Percentiles rank a stretch among this genome's conserved stretches.
Conservation (phyloP, 2,797 vertebrate species). For the Cheirogaleus major region DNA sequence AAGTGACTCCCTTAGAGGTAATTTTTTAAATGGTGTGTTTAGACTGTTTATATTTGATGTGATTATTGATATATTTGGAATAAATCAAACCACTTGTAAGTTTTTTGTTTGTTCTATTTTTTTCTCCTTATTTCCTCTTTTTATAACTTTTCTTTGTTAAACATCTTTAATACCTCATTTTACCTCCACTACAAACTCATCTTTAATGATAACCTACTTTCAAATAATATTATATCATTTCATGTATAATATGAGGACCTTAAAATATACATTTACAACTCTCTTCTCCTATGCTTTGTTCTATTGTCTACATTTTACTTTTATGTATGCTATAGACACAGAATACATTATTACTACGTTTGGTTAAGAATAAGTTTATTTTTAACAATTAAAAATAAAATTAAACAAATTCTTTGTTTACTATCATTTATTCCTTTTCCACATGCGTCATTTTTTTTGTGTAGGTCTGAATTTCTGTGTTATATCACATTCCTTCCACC, state of each 20-base stretch:
- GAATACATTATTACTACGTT: neutral
- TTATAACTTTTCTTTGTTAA: neutral
- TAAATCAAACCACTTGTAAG: neutral
- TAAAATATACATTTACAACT: neutral
- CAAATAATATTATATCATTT: neutral
- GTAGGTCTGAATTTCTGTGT: neutral
- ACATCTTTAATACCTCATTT: neutral
- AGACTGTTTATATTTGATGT: neutral
- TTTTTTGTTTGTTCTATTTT: neutral
- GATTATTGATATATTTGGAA: neutral
- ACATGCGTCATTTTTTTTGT: neutral
- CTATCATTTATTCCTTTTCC: neutral
- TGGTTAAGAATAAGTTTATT: neutral
- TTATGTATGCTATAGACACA: neutral
- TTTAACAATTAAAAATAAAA: neutral
- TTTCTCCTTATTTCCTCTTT: neutral
- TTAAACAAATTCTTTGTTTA: neutral
- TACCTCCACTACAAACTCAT: neutral
- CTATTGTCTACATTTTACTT: neutral
- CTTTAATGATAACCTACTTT: neutral
- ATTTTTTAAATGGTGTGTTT: neutral
- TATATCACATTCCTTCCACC: neutral
- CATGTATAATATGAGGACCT: neutral
- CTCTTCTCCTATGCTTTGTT: neutral
- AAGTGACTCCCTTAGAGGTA: neutral